Evolutionary conservation across 2,797 vertebrate species (phyloP).

Genomic region (Anabas testudineus): DNA sequence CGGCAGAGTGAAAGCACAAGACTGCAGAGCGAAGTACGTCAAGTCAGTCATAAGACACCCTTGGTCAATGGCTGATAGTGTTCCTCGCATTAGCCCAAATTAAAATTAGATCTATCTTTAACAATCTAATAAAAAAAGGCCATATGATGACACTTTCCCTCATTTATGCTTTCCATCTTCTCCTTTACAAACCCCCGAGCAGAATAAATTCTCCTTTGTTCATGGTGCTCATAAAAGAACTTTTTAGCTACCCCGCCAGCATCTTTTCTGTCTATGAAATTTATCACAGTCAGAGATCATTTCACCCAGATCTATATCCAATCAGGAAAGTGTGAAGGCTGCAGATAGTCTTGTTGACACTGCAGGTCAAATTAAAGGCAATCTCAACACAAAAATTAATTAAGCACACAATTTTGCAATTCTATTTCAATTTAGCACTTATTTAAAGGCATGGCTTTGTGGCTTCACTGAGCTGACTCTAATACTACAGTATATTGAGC

Average conservation of each 20-base stretch:
- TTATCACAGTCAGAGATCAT: conserved; percentile 46
- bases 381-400: conserved; percentile 72
- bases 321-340: conserved; percentile 53
- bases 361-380: conserved; percentile 54
- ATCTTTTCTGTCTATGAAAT: conserved; percentile 50
- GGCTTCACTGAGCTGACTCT: conserved; percentile 68
- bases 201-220: conserved; percentile 66
- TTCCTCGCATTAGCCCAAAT: conserved; percentile 82
- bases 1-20: conserved; percentile 83
- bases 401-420: conserved; percentile 64
- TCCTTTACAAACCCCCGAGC: conserved; percentile 42
- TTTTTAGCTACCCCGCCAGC: conserved; percentile 44
- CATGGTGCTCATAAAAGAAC: conserved; percentile 39
- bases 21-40: conserved; percentile 74
- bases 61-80: conserved; percentile 80
- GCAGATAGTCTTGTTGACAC: conserved; percentile 49
- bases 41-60: conserved; percentile 84
- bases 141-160: conserved; percentile 76
- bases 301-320: conserved; percentile 62
- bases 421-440: conserved; percentile 41
- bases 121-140: conserved; percentile 77
- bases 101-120: conserved; percentile 84
- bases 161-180: conserved; percentile 55
- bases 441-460: conserved; percentile 64
- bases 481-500: conserved; percentile 52